Evolutionary conservation across 2,888 invertebrate species (phyloP).

Genomic region (Lydus trimaculatus): DNA sequence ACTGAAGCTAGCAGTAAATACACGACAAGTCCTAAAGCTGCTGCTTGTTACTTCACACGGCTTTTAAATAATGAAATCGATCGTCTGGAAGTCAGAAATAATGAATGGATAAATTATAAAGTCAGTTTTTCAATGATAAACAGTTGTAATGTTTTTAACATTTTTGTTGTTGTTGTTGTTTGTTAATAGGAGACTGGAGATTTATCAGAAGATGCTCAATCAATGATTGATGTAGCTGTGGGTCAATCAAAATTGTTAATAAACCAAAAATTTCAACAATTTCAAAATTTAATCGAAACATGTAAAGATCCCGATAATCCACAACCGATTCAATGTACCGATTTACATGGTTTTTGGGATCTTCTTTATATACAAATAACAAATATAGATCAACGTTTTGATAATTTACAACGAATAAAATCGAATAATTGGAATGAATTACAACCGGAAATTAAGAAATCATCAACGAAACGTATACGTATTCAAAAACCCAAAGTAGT

Average conservation of each 20-base stretch:
- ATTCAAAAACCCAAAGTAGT: constrained; percentile 26
- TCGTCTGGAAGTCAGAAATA: constrained; percentile 64
- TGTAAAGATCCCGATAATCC: constrained; percentile 60
- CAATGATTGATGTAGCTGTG: constrained; percentile 72
- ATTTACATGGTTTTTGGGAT: constrained; percentile 90
- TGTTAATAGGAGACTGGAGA: constrained; percentile 35
- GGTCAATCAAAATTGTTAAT: constrained; percentile 82
- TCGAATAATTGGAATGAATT: constrained; percentile 65
- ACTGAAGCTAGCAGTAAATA: constrained; percentile 13
- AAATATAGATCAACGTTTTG: constrained; percentile 70
- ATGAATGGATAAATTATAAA: constrained; percentile 64
- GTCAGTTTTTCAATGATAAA: constrained; percentile 32
- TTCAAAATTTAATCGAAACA: constrained; percentile 60
- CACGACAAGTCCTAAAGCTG: constrained; percentile 51
- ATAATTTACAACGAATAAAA: constrained; percentile 61
- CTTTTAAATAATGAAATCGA: constrained; percentile 64
- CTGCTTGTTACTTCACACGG: constrained; percentile 59
- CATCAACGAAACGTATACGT: background rate
- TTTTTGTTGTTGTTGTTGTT: background rate
- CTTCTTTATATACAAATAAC: constrained; percentile 81
- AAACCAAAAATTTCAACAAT: constrained; percentile 80
- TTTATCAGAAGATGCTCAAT: constrained; percentile 64
- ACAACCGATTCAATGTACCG: constrained; percentile 69
- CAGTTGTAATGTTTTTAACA: background rate
- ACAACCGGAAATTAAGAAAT: constrained; percentile 40